phyloP scores from a whole-genome alignment of 1,140 invertebrate species.

The Cyclargus thomasi region DNA sequence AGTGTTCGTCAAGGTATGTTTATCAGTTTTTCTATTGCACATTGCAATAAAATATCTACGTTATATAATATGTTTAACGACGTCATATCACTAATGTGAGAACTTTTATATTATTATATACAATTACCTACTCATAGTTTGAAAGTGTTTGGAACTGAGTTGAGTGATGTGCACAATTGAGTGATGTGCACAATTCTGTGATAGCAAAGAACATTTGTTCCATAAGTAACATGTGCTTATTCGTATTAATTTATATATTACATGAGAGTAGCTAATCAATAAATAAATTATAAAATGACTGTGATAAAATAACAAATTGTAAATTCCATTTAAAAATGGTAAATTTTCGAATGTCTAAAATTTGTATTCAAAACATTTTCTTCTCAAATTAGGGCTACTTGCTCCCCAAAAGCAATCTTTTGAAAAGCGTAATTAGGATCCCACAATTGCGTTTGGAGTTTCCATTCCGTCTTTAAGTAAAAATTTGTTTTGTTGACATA shows the following conservation, averaged over 20 bases:
- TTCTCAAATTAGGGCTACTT: background rate
- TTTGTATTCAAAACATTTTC: constrained; percentile 8
- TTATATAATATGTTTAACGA: too few relatives aligned
- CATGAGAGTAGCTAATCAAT: too few relatives aligned
- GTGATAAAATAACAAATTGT: background rate
- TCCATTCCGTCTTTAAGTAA: background rate
- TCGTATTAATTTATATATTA: too few relatives aligned
- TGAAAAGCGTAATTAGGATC: background rate
- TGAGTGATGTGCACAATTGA: too few relatives aligned
- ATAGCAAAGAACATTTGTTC: too few relatives aligned
- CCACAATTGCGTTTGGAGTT: constrained; percentile 1
- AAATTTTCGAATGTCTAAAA: background rate
- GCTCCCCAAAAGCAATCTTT: constrained; percentile 4
- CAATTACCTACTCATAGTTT: too few relatives aligned
- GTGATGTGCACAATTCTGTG: too few relatives aligned
- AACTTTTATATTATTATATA: too few relatives aligned
- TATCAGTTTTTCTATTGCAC: background rate
- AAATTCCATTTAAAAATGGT: background rate
- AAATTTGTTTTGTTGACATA: background rate
- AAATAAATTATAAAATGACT: too few relatives aligned
- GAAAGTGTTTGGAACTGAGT: too few relatives aligned
- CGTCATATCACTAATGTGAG: too few relatives aligned
- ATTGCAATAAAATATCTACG: background rate
- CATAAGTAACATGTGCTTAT: too few relatives aligned
- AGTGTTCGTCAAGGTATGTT: background rate